Evolutionary conservation across 2,113 vertebrate genomes (phyloP).

Genomic region (Platichthys stellatus): DNA sequence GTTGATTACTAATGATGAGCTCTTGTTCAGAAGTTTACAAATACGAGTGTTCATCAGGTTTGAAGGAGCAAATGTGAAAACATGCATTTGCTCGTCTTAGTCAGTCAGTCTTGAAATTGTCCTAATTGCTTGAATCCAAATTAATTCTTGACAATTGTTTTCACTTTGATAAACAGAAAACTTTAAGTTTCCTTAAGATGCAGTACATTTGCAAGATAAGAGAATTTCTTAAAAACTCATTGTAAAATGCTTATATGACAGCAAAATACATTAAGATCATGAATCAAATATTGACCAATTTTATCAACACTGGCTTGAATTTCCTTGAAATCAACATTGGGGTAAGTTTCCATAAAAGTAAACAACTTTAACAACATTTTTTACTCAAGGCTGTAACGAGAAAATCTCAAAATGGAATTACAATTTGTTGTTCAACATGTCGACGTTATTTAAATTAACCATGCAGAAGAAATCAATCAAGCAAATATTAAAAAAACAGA

Average conservation of each 20-base stretch:
- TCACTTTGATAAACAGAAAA: too few relatives aligned
- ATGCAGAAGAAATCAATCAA: background rate
- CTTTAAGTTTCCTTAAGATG: too few relatives aligned
- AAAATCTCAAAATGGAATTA: background rate
- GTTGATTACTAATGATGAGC: slow-evolving; percentile 14
- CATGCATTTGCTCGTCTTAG: too few relatives aligned
- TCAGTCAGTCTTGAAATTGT: too few relatives aligned
- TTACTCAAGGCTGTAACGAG: background rate
- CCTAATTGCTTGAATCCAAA: too few relatives aligned
- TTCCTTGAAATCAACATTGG: background rate
- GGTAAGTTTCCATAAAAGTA: background rate
- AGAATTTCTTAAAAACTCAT: background rate
- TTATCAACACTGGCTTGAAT: background rate
- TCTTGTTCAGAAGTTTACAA: background rate
- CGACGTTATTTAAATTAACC: background rate
- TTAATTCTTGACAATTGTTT: too few relatives aligned
- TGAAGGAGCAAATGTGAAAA: background rate
- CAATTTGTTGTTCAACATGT: background rate
- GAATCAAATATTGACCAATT: background rate
- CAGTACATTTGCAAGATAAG: too few relatives aligned
- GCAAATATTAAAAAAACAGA: background rate
- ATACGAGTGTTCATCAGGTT: background rate
- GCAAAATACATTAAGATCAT: background rate
- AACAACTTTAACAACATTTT: background rate
- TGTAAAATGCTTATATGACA: too few relatives aligned